phyloP scores from a whole-genome alignment of 2,113 vertebrate genomes.

The Uropsilus gracilis region DNA sequence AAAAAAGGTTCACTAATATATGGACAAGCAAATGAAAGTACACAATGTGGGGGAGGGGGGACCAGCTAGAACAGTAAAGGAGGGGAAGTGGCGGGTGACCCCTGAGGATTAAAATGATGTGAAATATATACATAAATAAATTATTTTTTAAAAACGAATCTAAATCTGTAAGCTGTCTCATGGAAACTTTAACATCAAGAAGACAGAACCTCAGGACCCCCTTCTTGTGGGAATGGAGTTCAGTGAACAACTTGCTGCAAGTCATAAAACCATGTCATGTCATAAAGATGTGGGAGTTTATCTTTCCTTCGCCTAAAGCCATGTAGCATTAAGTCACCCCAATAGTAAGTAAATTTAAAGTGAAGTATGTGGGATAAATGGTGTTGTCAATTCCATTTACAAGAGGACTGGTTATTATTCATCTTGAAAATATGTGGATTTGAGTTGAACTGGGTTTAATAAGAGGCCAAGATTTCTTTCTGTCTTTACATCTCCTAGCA shows the following conservation, averaged over 20 bases:
- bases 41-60: too few relatives aligned
- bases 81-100: too few relatives aligned
- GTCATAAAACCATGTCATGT: background rate
- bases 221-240: background rate
- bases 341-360: background rate
- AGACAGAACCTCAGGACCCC: too few relatives aligned
- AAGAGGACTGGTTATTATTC: background rate
- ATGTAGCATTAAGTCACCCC: background rate
- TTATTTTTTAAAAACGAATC: too few relatives aligned
- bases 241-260: background rate
- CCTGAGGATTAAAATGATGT: too few relatives aligned
- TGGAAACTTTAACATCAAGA: background rate
- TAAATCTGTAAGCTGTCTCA: fast-evolving
- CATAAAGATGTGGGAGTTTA: background rate
- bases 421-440: background rate
- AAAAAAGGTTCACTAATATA: too few relatives aligned
- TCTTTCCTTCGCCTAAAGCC: background rate
- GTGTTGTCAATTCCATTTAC: background rate
- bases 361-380: fast-evolving
- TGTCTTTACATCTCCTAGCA: background rate
- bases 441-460: background rate
- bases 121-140: too few relatives aligned
- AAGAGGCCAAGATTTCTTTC: background rate
- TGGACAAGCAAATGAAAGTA: too few relatives aligned
- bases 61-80: too few relatives aligned